Conservation (phyloP, 2,888 invertebrate species). For the Synanthedon andrenaeformis region DNA sequence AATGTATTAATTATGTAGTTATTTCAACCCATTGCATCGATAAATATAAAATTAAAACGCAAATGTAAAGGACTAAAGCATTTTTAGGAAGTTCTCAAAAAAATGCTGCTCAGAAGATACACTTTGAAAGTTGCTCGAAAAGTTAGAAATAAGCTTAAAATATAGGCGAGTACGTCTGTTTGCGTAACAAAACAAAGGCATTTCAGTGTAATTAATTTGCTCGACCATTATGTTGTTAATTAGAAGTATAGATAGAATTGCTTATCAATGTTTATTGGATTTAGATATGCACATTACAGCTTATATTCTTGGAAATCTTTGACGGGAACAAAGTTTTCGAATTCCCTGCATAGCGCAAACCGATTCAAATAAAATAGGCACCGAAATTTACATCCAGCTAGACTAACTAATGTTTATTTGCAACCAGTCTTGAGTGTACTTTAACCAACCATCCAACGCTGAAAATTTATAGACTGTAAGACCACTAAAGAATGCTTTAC, state of each 20-base stretch:
- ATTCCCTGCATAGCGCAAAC: neutral
- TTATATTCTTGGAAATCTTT: neutral
- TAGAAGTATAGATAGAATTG: neutral
- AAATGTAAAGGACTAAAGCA: too few species aligned
- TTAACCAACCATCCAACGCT: neutral
- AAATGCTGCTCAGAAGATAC: too few species aligned
- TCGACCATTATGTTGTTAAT: neutral
- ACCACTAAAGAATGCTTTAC: neutral
- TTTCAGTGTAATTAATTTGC: too few species aligned
- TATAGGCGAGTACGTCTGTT: too few species aligned
- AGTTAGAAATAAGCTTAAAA: too few species aligned
- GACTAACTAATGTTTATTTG: neutral
- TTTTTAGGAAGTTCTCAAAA: too few species aligned
- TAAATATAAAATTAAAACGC: too few species aligned
- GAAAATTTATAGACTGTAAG: neutral
- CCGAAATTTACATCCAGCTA: neutral
- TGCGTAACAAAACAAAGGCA: too few species aligned
- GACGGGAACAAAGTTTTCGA: neutral
- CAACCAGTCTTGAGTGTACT: neutral
- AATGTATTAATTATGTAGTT: too few species aligned
- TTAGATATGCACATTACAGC: neutral
- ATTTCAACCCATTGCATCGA: too few species aligned
- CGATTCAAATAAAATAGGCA: neutral
- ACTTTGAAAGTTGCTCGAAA: too few species aligned
- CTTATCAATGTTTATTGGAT: neutral